Base-by-base conservation (phyloP, 2,113 vertebrate species). In the Lepidothrix coronata region DNA sequence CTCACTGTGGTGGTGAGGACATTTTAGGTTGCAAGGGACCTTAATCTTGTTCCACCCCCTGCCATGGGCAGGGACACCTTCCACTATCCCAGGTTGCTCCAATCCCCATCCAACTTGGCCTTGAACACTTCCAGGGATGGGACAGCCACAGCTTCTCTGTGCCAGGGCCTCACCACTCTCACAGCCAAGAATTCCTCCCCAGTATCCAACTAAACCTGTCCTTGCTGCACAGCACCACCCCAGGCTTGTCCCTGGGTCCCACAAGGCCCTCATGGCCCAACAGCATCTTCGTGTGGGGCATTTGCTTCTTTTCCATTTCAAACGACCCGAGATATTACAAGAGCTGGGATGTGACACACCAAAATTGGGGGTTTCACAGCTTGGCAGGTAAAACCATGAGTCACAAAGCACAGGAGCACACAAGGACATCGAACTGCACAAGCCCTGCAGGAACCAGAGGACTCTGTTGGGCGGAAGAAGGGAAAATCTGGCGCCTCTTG, bases 231-330 rank as follows among this genome's bases (percentile, higher is more conserved):
- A 68, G 66, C 39, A 75, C 44, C 3, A 2, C 19, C 14, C 44
- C 92, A 65, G 58, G 41, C 46, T 79, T 61, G 24, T n/a, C 12
- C 18, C 37, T 37, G 59, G 14, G 37, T 73, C n/a, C 24, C 44
- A 68, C 35, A 24, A 57, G 8, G 25, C 33, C 61, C 25, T 85
- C 51, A 14, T 1, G 28, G 25, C 58, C 43, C 57, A 46, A 48
- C 11, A 48, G 30, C 43, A 63, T 43, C 82, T 65, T 58, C 0
- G 0, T 6, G 17, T 3, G 18, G 23, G 55, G 14, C 12, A 88
- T 79, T 51, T 43, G 10, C 61, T 75, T 51, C 61, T 51, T 87
- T 81, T 83, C 70, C 84, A 78, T 62, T 94, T 94, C 77, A 55
- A 86, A 90, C 83, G 62, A 6, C 57, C 30, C 9, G 18, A 55